phyloP scores from a whole-genome alignment of 1,140 invertebrate species.

The Drosophila pseudoananassae region DNA sequence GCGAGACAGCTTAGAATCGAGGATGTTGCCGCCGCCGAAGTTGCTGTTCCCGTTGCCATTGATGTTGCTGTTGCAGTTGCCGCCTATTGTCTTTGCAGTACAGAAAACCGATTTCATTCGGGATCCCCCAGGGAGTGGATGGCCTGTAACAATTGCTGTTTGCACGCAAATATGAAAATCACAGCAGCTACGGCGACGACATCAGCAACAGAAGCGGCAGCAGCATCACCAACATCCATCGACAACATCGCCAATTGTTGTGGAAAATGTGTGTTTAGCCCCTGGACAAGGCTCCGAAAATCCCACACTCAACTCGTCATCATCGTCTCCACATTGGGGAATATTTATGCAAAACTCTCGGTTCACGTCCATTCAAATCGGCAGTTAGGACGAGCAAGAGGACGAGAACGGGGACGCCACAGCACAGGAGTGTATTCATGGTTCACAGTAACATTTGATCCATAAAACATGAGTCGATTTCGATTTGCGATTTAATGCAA shows the following conservation, averaged over 20 bases:
- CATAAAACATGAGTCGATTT: slow-evolving; percentile 74
- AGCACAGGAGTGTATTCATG: slow-evolving; percentile 56
- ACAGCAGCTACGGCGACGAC: slow-evolving; percentile 34
- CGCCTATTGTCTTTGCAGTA: slow-evolving; percentile 43
- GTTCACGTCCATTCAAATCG: slow-evolving; percentile 17
- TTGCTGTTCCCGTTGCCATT: neutral
- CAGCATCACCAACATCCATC: slow-evolving; percentile 37
- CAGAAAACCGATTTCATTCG: slow-evolving; percentile 2
- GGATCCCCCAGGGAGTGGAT: slow-evolving; percentile 28
- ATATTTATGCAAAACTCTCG: slow-evolving; percentile 69
- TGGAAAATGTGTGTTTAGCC: slow-evolving; percentile 63
- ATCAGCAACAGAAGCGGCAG: slow-evolving; percentile 22
- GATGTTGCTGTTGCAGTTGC: slow-evolving; percentile 32
- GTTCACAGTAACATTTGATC: slow-evolving; percentile 57
- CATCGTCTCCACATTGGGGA: slow-evolving; percentile 51
- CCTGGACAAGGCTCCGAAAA: slow-evolving; percentile 44
- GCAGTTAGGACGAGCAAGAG: neutral
- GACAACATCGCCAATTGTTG: slow-evolving; percentile 54
- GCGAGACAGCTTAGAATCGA: slow-evolving; percentile 68
- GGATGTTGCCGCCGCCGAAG: slow-evolving; percentile 24
- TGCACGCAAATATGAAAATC: slow-evolving; percentile 76
- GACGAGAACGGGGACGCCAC: neutral
- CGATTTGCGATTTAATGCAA: slow-evolving; percentile 53
- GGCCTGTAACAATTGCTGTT: slow-evolving; percentile 54
- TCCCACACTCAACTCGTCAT: slow-evolving; percentile 51